Evolutionary conservation across 2,113 vertebrate genomes (phyloP), one percentile per base, ranked within the genome.

Genomic region (Columbina picui): DNA sequence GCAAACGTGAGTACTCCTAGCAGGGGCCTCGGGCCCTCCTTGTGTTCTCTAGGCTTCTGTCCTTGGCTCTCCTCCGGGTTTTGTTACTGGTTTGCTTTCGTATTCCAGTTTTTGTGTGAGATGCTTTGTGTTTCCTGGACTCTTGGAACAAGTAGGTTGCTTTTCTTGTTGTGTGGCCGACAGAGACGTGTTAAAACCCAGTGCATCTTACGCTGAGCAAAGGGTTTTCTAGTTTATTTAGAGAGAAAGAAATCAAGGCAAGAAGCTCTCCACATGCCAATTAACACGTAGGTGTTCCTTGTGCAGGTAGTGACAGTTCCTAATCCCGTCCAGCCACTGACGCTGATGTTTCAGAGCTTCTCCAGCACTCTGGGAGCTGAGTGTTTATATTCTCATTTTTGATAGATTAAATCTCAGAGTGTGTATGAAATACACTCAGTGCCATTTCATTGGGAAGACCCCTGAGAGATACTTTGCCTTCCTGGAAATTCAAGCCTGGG

Each of bases 1-100:
- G 99, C 98, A 97, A 97, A 94, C 96, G 99, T 99, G 97, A 99
- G 98, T 98, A 91, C 38, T 32, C 45, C 56, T 18, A 7, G n/a
- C 30, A 32, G 21, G 5, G 11, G 3, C 30, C n/a, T 45, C 29
- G 0, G 1, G 25, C 2, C 16, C 16, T 18, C 52, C 1, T 71
- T 87, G 55, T 38, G 9, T 87, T 79, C 80, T 75, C 23, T 15
- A 26, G 32, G 1, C 3, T 74, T 30, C 63, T 70, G 1, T 17
- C 25, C 39, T 30, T 60, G 47, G 30, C 38, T 60, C 49, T 71
- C 39, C 39, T 85, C 21, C 57, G 16, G 27, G 14, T 73, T 10
- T 17, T 36, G 34, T 30, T 78, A 32, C 8, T 56, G 59, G 27
- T 64, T 22, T 68, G 23, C 12, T 68, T 81, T 87, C 57, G 3